These are phyloP conservation scores for Tautogolabrus adspersus DNA, from an alignment of 2,113 vertebrate genomes.

Conservation along the genomic window DNA sequence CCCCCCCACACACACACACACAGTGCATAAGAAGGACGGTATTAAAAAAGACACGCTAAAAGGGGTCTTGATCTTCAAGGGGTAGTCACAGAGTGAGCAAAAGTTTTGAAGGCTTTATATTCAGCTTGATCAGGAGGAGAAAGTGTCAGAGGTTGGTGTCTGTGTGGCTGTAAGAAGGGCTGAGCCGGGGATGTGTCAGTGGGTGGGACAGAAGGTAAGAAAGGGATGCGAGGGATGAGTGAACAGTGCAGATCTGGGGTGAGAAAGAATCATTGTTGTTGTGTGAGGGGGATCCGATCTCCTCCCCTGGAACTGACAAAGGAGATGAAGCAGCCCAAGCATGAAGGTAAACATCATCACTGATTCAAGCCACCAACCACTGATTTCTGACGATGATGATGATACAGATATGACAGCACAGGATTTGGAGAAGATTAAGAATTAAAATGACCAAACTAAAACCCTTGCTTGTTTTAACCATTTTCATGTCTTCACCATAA, in stretches of 20 bases:
- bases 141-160: slow-evolving; percentile 47
- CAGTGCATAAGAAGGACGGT: slow-evolving; percentile 37
- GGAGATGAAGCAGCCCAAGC: slow-evolving; percentile 26
- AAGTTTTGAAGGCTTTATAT: slow-evolving; percentile 33
- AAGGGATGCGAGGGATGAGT: slow-evolving; percentile 29
- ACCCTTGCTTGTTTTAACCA: neutral
- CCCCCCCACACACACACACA: slow-evolving; percentile 4
- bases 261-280: slow-evolving; percentile 45
- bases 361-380: slow-evolving; percentile 12
- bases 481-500: neutral
- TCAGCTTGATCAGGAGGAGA: slow-evolving; percentile 23
- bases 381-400: slow-evolving; percentile 3
- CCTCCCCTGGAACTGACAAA: slow-evolving; percentile 27
- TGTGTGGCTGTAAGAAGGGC: slow-evolving; percentile 35
- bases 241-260: slow-evolving; percentile 30
- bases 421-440: neutral
- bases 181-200: slow-evolving; percentile 40
- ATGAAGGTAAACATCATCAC: slow-evolving; percentile 45
- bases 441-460: neutral
- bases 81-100: slow-evolving; percentile 28
- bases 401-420: slow-evolving; percentile 12
- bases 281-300: slow-evolving; percentile 1
- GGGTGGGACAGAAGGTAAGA: slow-evolving; percentile 43
- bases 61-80: slow-evolving; percentile 47
- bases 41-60: slow-evolving; percentile 52